These are phyloP conservation scores for Holothuria scabra DNA, from an alignment of 53 echinoderm and acorn worm species.

Conservation along the genomic window DNA sequence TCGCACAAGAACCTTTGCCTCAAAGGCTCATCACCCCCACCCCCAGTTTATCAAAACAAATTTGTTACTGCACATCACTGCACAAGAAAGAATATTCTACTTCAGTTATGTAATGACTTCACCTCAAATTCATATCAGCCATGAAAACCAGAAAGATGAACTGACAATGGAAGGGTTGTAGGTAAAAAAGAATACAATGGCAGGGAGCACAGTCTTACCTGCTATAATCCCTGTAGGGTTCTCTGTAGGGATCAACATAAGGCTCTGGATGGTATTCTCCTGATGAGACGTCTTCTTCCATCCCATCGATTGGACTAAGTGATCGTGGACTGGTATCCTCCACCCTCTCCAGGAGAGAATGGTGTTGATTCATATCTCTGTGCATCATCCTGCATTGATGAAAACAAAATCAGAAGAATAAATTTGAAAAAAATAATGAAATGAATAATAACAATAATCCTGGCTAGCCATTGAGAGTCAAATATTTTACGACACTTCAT, in stretches of 20 bases:
- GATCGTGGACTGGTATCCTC: conserved; percentile 55
- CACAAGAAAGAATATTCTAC: too few species aligned
- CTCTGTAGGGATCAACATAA: conserved; percentile 89
- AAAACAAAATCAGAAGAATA: background rate
- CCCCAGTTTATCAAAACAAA: too few species aligned
- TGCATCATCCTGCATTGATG: conserved; percentile 36
- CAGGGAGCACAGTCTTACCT: conserved; percentile 56
- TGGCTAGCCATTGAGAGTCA: too few species aligned
- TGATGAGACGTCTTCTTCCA: conserved; percentile 32
- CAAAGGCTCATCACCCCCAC: too few species aligned
- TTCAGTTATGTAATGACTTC: too few species aligned
- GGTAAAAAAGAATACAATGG: background rate
- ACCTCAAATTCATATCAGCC: too few species aligned
- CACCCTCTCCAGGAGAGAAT: conserved; percentile 30
- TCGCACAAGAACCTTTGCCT: too few species aligned
- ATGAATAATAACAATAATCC: too few species aligned
- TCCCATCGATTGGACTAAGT: conserved; percentile 48
- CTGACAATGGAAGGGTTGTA: background rate
- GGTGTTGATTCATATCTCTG: conserved; percentile 36
- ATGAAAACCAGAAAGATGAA: background rate
- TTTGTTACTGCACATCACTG: too few species aligned
- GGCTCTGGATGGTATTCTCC: conserved; percentile 76
- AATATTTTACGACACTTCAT: too few species aligned
- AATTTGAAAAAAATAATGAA: too few species aligned
- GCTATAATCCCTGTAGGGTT: conserved; percentile 94